A percentile compares a stretch with the other conserved stretches of the same genome.
These are phyloP conservation scores for Bothrops jararaca DNA, from an alignment of 2,113 vertebrate genomes.

Conservation along the genomic window DNA sequence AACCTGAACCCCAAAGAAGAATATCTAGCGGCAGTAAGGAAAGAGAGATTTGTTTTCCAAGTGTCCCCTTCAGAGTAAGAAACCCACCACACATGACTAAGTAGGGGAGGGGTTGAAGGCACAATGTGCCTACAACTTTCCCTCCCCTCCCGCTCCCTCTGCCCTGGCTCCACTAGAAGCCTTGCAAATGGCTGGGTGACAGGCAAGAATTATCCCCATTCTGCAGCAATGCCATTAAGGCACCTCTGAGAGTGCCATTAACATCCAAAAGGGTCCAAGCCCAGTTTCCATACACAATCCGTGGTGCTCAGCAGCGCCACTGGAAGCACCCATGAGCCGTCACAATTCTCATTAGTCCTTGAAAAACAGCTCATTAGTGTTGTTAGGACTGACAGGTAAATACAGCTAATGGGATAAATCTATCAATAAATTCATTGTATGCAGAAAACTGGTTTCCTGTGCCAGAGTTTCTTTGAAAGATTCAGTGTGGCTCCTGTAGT, in stretches of 20 bases:
- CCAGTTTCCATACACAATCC: constrained; percentile 62
- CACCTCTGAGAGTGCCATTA: constrained; percentile 78
- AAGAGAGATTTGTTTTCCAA: neutral
- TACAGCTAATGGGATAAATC: constrained; percentile 88
- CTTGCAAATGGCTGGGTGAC: constrained; percentile 8
- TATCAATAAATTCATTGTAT: constrained; percentile 85
- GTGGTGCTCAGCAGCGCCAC: constrained; percentile 64
- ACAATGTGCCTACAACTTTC: neutral
- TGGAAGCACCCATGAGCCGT: constrained; percentile 91
- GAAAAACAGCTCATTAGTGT: constrained; percentile 92
- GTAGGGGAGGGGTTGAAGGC: neutral
- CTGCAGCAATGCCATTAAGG: constrained; percentile 70
- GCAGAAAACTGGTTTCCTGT: constrained; percentile 74
- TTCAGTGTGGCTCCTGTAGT: constrained; percentile 60
- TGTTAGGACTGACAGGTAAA: constrained; percentile 87
- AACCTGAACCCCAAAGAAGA: neutral
- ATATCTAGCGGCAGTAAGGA: neutral
- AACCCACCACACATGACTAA: neutral
- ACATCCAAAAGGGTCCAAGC: constrained; percentile 63
- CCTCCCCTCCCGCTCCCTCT: constrained; percentile 29
- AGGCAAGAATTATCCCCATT: constrained; percentile 38
- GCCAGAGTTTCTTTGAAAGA: constrained; percentile 60
- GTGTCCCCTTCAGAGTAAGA: neutral
- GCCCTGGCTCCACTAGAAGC: constrained; percentile 53
- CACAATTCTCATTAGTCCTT: constrained; percentile 89